Evolutionary conservation across 2,888 invertebrate species (phyloP).

Genomic region (Dendrolimus houi): DNA sequence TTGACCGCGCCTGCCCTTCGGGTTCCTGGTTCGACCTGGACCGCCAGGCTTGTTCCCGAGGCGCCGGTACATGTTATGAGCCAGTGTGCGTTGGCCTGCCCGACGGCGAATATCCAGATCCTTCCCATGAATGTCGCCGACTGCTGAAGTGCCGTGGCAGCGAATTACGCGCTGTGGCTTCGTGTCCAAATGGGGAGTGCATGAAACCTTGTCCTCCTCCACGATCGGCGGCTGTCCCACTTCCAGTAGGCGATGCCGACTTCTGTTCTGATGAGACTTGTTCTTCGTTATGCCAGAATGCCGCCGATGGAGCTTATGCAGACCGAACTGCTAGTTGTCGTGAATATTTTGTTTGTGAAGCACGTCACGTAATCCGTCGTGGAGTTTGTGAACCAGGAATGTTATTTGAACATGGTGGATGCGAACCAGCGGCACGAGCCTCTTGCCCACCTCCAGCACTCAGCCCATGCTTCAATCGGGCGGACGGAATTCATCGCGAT

Average conservation of each 20-base stretch:
- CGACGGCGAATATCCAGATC: slow-evolving; percentile 75
- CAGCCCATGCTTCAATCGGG: slow-evolving; percentile 61
- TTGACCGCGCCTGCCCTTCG: slow-evolving; percentile 66
- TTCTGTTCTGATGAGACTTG: slow-evolving; percentile 67
- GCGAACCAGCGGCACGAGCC: slow-evolving; percentile 57
- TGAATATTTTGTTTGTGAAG: slow-evolving; percentile 76
- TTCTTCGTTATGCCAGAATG: slow-evolving; percentile 65
- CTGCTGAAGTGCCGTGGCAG: slow-evolving; percentile 67
- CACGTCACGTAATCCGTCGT: slow-evolving; percentile 65
- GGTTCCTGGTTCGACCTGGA: slow-evolving; percentile 75
- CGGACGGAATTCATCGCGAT: slow-evolving; percentile 60
- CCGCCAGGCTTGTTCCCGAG: slow-evolving; percentile 68
- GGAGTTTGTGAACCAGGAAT: slow-evolving; percentile 72
- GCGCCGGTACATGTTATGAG: slow-evolving; percentile 76
- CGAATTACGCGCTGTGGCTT: slow-evolving; percentile 46
- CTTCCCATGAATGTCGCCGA: slow-evolving; percentile 74
- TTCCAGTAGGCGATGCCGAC: slow-evolving; percentile 70
- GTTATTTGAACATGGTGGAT: slow-evolving; percentile 69
- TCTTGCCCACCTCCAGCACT: slow-evolving; percentile 61
- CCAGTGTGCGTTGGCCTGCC: slow-evolving; percentile 75
- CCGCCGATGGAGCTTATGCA: slow-evolving; percentile 74
- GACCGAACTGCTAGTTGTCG: slow-evolving; percentile 72
- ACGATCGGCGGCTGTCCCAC: slow-evolving; percentile 51
- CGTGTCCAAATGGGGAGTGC: slow-evolving; percentile 43
- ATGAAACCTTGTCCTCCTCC: slow-evolving; percentile 50